Evolutionary conservation across 2,113 vertebrate genomes (phyloP).

Genomic region (Prunella fulvescens): DNA sequence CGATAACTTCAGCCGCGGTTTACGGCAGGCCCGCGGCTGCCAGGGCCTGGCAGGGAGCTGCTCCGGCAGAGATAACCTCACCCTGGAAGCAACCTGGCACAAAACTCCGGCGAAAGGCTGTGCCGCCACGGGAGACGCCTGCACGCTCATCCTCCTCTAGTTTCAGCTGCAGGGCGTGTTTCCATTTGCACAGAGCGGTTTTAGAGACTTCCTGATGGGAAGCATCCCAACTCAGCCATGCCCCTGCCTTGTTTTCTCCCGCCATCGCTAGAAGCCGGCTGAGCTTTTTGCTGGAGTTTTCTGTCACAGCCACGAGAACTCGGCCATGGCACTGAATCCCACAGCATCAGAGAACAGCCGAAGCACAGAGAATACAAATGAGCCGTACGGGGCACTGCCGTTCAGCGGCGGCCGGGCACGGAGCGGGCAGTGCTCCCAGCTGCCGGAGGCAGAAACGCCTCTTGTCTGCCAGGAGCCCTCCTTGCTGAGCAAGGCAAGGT

Average conservation of each 20-base stretch:
- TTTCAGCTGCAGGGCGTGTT: slow-evolving; percentile 1
- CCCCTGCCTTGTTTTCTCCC: not conserved
- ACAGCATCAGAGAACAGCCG: not conserved
- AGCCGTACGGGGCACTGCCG: not conserved
- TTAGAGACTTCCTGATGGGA: slow-evolving; percentile 13
- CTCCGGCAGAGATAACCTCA: not conserved
- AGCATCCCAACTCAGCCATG: not conserved
- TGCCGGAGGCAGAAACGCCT: not conserved
- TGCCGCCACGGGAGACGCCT: not conserved
- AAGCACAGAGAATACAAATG: not conserved
- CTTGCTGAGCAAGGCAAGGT: not conserved
- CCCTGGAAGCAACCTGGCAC: not conserved
- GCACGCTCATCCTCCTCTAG: not conserved
- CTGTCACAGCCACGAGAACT: not conserved
- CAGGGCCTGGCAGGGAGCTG: not conserved
- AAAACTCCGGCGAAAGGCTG: not conserved
- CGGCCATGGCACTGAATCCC: not conserved
- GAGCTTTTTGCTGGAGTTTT: not conserved
- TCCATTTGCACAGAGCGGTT: not conserved
- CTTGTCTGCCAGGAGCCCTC: not conserved
- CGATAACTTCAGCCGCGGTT: not conserved
- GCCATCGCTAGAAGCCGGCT: not conserved
- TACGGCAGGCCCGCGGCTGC: not conserved
- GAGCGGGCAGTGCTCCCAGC: not conserved
- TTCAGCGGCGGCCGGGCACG: not conserved